Percentiles rank a stretch among this genome's conserved stretches.
These are phyloP conservation scores for Acropora tenuis DNA, from an alignment of 64 coral and sea anemone species.

Conservation along the genomic window DNA sequence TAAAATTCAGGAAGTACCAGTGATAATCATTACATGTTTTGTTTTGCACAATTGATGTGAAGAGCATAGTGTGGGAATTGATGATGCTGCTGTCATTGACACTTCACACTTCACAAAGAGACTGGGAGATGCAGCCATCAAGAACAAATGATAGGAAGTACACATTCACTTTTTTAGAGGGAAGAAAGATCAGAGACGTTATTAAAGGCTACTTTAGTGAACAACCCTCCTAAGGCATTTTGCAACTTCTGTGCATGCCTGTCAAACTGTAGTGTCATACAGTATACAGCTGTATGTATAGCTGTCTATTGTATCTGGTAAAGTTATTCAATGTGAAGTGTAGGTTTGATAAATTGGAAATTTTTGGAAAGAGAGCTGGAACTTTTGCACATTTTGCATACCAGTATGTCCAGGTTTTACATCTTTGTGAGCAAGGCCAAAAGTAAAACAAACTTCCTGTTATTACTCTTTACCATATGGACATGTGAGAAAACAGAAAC, in stretches of 20 bases:
- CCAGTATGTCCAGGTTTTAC: constrained; percentile 1
- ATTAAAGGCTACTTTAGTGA: constrained; percentile 66
- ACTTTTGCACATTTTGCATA: constrained; percentile 2
- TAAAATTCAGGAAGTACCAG: constrained; percentile 31
- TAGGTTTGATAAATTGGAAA: background rate
- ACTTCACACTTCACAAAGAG: background rate
- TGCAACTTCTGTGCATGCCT: no score
- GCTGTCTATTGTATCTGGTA: background rate
- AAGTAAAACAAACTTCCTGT: constrained; percentile 5
- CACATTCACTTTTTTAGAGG: constrained; percentile 51
- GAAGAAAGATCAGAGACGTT: constrained; percentile 34
- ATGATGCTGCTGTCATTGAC: constrained; percentile 28
- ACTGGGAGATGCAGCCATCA: background rate
- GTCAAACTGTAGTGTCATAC: no score
- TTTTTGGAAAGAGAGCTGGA: background rate
- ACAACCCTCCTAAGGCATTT: constrained; percentile 1
- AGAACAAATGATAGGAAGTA: constrained; percentile 50
- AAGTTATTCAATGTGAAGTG: constrained; percentile 10
- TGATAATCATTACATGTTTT: constrained; percentile 52
- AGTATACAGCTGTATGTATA: no score
- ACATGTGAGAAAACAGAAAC: background rate
- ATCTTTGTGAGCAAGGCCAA: constrained; percentile 16
- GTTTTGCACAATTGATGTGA: constrained; percentile 49
- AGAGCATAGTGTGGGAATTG: constrained; percentile 41
- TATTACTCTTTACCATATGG: constrained; percentile 13